Evolutionary conservation across 35 echinoderm and acorn worm genomes (phyloP).

Genomic region (Acanthaster planci): DNA sequence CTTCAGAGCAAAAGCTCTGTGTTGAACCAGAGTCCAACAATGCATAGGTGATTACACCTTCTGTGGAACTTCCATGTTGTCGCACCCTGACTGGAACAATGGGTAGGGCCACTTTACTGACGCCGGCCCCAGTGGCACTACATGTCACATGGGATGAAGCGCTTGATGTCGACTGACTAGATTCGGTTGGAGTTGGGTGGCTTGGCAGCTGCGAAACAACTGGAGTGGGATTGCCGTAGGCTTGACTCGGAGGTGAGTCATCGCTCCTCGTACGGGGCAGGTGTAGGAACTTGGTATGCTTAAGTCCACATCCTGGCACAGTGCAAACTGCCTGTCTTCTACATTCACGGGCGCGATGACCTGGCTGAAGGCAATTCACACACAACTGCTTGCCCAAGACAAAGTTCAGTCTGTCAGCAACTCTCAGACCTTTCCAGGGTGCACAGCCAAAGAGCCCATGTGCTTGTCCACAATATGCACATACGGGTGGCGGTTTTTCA

Average conservation of each 20-base stretch:
- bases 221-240: no score
- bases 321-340: slow-evolving; percentile 3
- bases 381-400: no score
- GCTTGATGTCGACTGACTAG: no score
- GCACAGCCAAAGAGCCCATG: neutral
- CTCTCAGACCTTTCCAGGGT: neutral
- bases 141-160: no score
- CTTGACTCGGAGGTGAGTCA: no score
- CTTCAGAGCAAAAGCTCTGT: neutral
- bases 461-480: no score
- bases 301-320: neutral
- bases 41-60: slow-evolving; percentile 43
- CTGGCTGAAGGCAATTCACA: neutral
- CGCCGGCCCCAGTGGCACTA: slow-evolving; percentile 19
- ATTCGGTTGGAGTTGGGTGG: no score
- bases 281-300: slow-evolving; percentile 59
- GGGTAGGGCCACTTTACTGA: slow-evolving; percentile 32
- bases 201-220: no score
- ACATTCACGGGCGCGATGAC: neutral
- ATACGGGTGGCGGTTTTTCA: no score
- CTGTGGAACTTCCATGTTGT: no score
- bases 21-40: slow-evolving; percentile 56
- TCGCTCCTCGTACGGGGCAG: no score
- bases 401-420: neutral
- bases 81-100: slow-evolving; percentile 59